Conservation (phyloP, 2,888 invertebrate species). For the Eretmocerus hayati region DNA sequence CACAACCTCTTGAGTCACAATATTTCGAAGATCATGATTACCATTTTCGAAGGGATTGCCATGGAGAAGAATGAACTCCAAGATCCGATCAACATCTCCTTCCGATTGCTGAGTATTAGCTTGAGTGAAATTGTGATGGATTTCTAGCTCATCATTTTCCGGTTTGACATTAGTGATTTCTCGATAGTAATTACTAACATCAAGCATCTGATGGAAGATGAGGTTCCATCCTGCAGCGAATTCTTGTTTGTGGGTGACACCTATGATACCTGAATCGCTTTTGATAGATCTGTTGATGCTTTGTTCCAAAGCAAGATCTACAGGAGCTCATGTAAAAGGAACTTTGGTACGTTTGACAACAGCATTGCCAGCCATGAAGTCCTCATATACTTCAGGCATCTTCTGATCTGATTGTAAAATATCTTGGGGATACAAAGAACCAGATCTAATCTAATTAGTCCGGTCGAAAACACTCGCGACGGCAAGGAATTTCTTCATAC, state of each 20-base stretch:
- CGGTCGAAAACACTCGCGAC: slow-evolving; percentile 2
- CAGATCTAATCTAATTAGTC: neutral
- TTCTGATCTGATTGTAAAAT: neutral
- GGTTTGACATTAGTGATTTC: neutral
- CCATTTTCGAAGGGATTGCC: neutral
- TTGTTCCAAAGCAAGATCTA: neutral
- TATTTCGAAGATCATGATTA: slow-evolving; percentile 1
- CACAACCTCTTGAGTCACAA: slow-evolving; percentile 4
- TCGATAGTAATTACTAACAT: slow-evolving; percentile 9
- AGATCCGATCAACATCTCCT: slow-evolving; percentile 4
- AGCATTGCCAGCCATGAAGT: slow-evolving; percentile 2
- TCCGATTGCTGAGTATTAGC: slow-evolving; percentile 7
- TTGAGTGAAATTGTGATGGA: slow-evolving; percentile 1
- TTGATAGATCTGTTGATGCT: neutral
- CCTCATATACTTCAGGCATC: slow-evolving; percentile 1
- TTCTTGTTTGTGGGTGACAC: neutral
- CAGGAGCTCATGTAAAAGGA: neutral
- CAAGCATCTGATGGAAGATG: neutral
- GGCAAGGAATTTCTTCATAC: slow-evolving; percentile 2
- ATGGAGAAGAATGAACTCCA: slow-evolving; percentile 1
- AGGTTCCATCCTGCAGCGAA: neutral
- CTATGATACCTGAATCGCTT: neutral
- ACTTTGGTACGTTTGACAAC: slow-evolving; percentile 3
- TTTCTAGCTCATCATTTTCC: slow-evolving; percentile 9
- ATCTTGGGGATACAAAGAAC: slow-evolving; percentile 6